A percentile compares a stretch with the other conserved stretches of the same genome.
Conservation (phyloP, 2,113 vertebrate genomes). For the Sminthopsis crassicaudata region DNA sequence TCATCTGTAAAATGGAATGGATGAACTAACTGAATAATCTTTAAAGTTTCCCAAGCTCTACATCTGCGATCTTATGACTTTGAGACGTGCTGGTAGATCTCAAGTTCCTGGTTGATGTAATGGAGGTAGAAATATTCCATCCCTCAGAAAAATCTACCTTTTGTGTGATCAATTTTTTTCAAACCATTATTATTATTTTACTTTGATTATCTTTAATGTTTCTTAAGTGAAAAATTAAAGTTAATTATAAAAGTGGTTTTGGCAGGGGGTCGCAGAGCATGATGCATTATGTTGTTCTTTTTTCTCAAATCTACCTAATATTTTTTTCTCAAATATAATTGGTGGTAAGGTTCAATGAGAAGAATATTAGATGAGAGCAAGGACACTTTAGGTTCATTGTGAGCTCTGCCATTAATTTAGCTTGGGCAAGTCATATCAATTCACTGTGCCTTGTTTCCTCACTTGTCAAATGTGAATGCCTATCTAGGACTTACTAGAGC, state of each 20-base stretch:
- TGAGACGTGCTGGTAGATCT: neutral
- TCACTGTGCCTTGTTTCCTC: neutral
- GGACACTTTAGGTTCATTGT: neutral
- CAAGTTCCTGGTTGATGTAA: neutral
- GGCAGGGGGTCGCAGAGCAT: neutral
- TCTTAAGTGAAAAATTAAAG: neutral
- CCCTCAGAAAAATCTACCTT: neutral
- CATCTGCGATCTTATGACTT: neutral
- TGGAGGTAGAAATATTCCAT: neutral
- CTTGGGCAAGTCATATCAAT: neutral
- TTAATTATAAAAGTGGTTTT: neutral
- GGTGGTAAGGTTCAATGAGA: neutral
- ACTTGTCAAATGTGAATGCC: neutral
- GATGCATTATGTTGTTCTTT: neutral
- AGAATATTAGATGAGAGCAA: accelerated
- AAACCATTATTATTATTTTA: neutral
- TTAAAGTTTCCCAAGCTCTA: neutral
- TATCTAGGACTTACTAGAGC: neutral
- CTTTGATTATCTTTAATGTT: neutral
- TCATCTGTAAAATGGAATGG: neutral
- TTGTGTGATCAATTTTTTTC: neutral
- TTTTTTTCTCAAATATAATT: neutral
- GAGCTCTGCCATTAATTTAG: neutral
- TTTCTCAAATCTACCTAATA: neutral
- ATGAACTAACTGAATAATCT: neutral